These are phyloP conservation scores for Anthopleura sola DNA, from an alignment of 64 coral and sea anemone genomes.

Conservation along the genomic window DNA sequence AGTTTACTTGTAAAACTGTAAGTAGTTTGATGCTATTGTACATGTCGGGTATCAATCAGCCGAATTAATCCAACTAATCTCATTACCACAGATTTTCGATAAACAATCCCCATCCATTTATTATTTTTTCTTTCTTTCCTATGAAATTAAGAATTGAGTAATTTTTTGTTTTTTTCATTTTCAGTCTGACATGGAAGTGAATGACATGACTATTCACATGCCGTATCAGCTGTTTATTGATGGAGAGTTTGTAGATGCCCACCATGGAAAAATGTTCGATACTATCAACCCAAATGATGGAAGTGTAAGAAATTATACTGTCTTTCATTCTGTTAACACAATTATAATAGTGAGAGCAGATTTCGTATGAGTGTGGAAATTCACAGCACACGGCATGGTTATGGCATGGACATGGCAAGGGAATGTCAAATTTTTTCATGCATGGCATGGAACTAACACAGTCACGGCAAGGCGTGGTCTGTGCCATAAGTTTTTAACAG, in stretches of 20 bases:
- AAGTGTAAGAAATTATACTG: conserved; percentile 52
- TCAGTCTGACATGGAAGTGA: conserved; percentile 82
- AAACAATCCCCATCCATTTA: not conserved
- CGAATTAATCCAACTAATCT: too few species aligned
- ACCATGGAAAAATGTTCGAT: conserved; percentile 81
- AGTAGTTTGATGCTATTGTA: conserved; percentile 13
- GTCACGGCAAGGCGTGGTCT: too few species aligned
- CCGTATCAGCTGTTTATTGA: conserved; percentile 93
- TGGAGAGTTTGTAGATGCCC: conserved; percentile 96
- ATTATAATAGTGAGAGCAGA: not conserved
- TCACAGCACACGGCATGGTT: too few species aligned
- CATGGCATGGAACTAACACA: too few species aligned
- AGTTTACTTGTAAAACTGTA: conserved; percentile 92
- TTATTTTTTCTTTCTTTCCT: not conserved
- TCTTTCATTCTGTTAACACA: not conserved
- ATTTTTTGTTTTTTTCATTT: not conserved
- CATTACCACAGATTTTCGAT: too few species aligned
- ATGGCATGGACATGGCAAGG: too few species aligned
- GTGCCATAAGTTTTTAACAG: too few species aligned
- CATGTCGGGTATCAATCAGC: not conserved
- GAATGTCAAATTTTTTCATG: too few species aligned
- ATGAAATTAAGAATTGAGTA: not conserved
- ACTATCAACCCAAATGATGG: conserved; percentile 87
- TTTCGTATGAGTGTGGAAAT: too few species aligned
- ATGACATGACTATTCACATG: conserved; percentile 89